These are phyloP conservation scores for Acrocera orbiculus DNA, from an alignment of 2,888 invertebrate genomes.

Conservation along the genomic window DNA sequence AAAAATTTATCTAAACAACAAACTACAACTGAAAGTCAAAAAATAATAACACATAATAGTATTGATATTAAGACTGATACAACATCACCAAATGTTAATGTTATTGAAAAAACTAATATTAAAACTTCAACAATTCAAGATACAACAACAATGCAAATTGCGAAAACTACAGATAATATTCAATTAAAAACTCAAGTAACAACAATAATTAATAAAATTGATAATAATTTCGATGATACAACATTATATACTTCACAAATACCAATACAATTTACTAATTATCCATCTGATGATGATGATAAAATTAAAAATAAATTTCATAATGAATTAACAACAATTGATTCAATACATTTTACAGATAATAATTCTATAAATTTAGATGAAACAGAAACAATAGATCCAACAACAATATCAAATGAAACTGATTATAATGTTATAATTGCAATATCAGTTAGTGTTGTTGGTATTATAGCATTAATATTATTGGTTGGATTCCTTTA, in stretches of 20 bases:
- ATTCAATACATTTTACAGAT: too few species aligned
- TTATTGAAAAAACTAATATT: not conserved
- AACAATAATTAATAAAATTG: not conserved
- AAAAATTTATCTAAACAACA: conserved; percentile 10
- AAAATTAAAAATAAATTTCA: not conserved
- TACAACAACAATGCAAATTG: not conserved
- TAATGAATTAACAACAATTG: too few species aligned
- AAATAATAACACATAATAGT: conserved; percentile 2
- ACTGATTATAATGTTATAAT: conserved; percentile 53
- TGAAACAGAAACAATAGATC: too few species aligned
- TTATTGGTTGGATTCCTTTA: conserved; percentile 59
- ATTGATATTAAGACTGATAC: conserved; percentile 12
- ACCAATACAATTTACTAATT: too few species aligned
- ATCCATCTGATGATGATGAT: not conserved
- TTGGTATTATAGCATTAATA: conserved; percentile 59
- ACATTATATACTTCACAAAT: too few species aligned
- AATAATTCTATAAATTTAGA: too few species aligned
- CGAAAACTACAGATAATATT: not conserved
- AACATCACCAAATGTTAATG: not conserved
- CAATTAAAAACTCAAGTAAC: not conserved
- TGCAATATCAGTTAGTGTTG: conserved; percentile 63
- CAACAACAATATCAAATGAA: too few species aligned
- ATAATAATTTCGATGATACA: not conserved
- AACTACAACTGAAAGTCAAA: conserved; percentile 9
- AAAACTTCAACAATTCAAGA: not conserved